Conservation (phyloP, 2,113 vertebrate genomes). For the Pampusana beccarii region DNA sequence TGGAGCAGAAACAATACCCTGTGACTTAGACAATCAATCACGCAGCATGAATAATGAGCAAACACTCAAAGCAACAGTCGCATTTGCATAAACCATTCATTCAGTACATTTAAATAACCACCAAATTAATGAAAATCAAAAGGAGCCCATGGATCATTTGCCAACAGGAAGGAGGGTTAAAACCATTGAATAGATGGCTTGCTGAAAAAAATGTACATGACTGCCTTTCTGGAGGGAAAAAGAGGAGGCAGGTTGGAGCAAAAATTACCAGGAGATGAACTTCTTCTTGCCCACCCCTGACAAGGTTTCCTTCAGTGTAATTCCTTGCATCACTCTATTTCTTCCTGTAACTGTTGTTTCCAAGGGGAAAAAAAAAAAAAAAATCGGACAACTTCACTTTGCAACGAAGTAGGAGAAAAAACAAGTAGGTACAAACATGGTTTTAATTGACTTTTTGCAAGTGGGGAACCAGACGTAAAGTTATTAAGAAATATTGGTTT, state of each 20-base stretch:
- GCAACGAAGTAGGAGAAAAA: neutral
- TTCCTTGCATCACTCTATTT: neutral
- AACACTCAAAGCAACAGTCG: slow-evolving; percentile 24
- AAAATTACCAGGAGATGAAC: neutral
- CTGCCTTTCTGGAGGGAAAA: neutral
- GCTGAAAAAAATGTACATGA: neutral
- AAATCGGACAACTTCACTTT: neutral
- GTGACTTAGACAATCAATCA: slow-evolving; percentile 37
- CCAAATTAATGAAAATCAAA: slow-evolving; percentile 50
- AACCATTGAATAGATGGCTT: neutral
- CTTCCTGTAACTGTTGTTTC: neutral
- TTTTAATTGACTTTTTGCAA: neutral
- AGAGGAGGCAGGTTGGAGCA: neutral
- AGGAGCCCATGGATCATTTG: slow-evolving; percentile 33
- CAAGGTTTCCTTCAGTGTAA: neutral
- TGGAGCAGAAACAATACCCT: slow-evolving; percentile 20
- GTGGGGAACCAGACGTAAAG: neutral
- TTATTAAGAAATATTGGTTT: neutral
- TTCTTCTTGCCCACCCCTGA: neutral
- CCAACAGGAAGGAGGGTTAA: slow-evolving; percentile 11
- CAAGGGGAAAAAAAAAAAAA: neutral
- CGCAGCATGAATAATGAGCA: slow-evolving; percentile 40
- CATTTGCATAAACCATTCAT: slow-evolving; percentile 63
- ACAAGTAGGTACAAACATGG: neutral
- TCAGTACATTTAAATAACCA: slow-evolving; percentile 19